phyloP scores from a whole-genome alignment of 2,113 vertebrate genomes.

The Periophthalmus modestus region DNA sequence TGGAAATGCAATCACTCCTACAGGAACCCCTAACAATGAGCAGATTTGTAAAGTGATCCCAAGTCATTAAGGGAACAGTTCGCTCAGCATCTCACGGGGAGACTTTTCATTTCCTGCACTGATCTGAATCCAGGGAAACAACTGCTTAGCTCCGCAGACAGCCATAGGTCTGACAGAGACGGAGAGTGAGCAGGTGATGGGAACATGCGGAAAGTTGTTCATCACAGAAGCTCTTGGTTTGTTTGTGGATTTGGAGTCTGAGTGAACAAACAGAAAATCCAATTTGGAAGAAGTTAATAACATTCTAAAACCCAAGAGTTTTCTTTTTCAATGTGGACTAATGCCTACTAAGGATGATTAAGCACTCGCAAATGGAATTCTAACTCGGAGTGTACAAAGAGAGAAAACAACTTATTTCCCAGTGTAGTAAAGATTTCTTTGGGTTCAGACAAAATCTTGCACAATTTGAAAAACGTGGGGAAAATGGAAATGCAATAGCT shows the following conservation, averaged over 20 bases:
- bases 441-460: no score
- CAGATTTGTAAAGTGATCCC: conserved; percentile 13
- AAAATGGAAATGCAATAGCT: no score
- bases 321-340: not conserved
- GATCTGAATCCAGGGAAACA: conserved; percentile 17
- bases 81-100: conserved; percentile 10
- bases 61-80: not conserved
- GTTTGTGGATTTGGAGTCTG: conserved; percentile 6
- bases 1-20: not conserved
- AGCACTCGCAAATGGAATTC: not conserved
- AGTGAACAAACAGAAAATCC: conserved; percentile 5
- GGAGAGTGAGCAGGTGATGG: conserved; percentile 14
- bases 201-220: conserved; percentile 10
- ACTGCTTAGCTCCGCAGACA: conserved; percentile 16
- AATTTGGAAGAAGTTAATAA: conserved; percentile 36
- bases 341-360: not conserved
- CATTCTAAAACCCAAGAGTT: conserved; percentile 15
- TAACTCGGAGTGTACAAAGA: not conserved
- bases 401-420: not conserved
- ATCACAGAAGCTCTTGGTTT: conserved; percentile 30
- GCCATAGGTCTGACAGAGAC: conserved; percentile 7
- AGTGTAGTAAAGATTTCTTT: no score
- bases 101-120: conserved; percentile 34
- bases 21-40: conserved; percentile 7
- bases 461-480: no score